Conservation (phyloP, 2,797 vertebrate genomes). For the Geotrypetes seraphini region DNA sequence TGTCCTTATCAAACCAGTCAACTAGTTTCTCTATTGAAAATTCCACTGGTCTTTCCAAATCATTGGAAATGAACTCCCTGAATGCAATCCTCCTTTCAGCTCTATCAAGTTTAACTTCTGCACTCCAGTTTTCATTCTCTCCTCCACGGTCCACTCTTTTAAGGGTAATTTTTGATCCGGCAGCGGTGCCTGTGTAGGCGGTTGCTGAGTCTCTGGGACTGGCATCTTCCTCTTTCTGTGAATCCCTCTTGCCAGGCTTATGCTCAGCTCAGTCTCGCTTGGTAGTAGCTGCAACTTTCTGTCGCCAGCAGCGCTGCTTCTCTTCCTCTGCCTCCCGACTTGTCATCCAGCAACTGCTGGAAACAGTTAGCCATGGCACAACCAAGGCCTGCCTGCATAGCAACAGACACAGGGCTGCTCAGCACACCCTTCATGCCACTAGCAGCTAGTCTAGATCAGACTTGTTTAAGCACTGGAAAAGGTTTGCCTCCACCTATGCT, state of each 20-base stretch:
- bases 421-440: conserved; percentile 33
- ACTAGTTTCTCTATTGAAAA: conserved; percentile 35
- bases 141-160: conserved; percentile 32
- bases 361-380: conserved; percentile 81
- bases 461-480: too few species aligned
- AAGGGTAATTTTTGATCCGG: too few species aligned
- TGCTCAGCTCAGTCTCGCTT: conserved; percentile 18
- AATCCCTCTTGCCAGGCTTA: conserved; percentile 50
- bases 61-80: conserved; percentile 35
- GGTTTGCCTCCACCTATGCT: too few species aligned
- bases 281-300: conserved; percentile 12
- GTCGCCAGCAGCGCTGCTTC: conserved; percentile 37
- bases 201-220: not conserved
- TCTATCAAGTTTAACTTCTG: conserved; percentile 43
- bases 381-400: conserved; percentile 60
- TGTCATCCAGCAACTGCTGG: conserved; percentile 75
- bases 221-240: conserved; percentile 51
- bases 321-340: conserved; percentile 55
- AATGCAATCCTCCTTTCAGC: conserved; percentile 37
- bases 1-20: conserved; percentile 44
- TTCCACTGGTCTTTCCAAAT: conserved; percentile 40
- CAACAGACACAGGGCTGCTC: conserved; percentile 21
- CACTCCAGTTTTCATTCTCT: conserved; percentile 32
- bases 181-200: too few species aligned
- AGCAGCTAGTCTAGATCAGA: conserved; percentile 16